These are phyloP conservation scores for Xerus rutilus DNA, from an alignment of 2,797 vertebrate species.

Conservation along the genomic window DNA sequence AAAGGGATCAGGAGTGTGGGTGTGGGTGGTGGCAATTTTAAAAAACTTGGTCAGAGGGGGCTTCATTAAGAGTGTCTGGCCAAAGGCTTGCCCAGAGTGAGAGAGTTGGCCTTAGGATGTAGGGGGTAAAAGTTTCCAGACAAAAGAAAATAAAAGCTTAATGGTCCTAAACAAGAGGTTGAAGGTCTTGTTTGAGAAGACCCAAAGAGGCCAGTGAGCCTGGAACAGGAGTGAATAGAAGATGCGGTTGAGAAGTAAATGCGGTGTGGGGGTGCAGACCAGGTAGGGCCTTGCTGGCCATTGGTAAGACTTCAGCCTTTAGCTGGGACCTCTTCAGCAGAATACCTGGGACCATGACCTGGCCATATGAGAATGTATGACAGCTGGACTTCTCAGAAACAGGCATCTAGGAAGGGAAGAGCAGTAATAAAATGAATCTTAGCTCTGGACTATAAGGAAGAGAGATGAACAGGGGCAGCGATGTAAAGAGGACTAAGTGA, in stretches of 20 bases:
- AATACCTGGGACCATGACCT: no score
- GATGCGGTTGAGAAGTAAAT: neutral
- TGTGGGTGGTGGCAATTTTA: neutral
- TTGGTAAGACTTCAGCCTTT: neutral
- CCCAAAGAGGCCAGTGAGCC: neutral
- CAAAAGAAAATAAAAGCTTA: neutral
- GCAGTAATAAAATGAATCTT: neutral
- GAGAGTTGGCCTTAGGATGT: neutral
- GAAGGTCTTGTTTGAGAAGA: neutral
- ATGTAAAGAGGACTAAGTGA: neutral
- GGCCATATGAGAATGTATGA: fast-evolving
- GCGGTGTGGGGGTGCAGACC: neutral
- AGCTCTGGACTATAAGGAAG: neutral
- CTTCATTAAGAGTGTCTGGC: neutral
- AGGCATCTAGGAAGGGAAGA: neutral
- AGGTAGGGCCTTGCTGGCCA: neutral
- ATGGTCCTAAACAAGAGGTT: neutral
- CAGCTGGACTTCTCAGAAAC: neutral
- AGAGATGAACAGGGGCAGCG: neutral
- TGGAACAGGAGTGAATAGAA: neutral
- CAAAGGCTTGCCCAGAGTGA: neutral
- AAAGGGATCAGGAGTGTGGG: neutral
- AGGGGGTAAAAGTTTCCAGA: no score
- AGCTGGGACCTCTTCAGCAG: neutral
- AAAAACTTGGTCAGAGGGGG: neutral